These are phyloP conservation scores for Leptinotarsa lineolata DNA, from an alignment of 1,140 invertebrate species.

Conservation along the genomic window DNA sequence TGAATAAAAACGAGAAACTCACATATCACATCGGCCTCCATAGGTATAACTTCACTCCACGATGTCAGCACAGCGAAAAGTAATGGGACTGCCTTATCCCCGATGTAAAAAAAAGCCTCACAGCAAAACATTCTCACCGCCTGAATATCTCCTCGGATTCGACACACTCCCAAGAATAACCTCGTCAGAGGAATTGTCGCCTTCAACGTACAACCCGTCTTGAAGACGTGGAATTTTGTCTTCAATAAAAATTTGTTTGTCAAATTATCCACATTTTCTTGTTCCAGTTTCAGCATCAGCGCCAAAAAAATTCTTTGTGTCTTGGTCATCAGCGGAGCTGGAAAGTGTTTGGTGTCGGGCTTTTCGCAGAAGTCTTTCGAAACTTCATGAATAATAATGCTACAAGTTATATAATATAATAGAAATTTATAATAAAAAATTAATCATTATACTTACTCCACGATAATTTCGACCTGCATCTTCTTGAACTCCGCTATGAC, in stretches of 20 bases:
- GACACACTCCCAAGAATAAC: constrained; percentile 44
- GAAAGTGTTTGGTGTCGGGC: constrained; percentile 38
- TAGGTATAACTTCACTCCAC: constrained; percentile 49
- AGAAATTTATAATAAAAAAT: too few relatives aligned
- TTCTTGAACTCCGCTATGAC: constrained; percentile 35
- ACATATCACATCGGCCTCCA: constrained; percentile 33
- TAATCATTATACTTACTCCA: constrained; percentile 31
- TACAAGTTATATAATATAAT: constrained; percentile 22
- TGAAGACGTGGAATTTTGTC: constrained; percentile 27
- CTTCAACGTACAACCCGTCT: constrained; percentile 31
- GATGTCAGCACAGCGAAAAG: constrained; percentile 46
- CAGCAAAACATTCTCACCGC: constrained; percentile 46
- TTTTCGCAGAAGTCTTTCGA: constrained; percentile 36
- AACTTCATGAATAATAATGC: constrained; percentile 38
- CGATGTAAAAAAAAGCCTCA: constrained; percentile 47
- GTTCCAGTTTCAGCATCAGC: constrained; percentile 37
- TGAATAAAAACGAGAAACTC: constrained; percentile 19
- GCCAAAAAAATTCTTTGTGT: constrained; percentile 44
- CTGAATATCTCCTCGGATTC: constrained; percentile 39
- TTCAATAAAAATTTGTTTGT: constrained; percentile 31
- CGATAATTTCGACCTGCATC: constrained; percentile 33
- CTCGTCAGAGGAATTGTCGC: constrained; percentile 36
- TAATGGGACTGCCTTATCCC: constrained; percentile 45
- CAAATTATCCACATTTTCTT: constrained; percentile 32
- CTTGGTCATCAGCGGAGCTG: constrained; percentile 44